These are phyloP conservation scores for Frieseomelitta varia DNA, from an alignment of 1,140 invertebrate genomes.

Conservation along the genomic window DNA sequence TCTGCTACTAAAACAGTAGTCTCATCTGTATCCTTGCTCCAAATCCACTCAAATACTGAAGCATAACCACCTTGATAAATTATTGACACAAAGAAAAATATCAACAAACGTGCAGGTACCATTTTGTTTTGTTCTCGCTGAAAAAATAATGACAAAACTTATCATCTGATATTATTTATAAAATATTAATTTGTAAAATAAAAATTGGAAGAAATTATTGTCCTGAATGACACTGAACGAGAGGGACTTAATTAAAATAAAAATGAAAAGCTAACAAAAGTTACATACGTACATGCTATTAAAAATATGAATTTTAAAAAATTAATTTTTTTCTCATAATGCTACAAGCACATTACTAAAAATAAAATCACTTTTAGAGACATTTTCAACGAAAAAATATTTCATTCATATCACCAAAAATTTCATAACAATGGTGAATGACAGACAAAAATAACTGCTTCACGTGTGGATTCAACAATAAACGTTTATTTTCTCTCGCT, in stretches of 20 bases:
- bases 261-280: neutral
- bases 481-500: slow-evolving; percentile 21
- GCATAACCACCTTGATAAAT: neutral
- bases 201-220: neutral
- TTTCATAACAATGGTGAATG: neutral
- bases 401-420: slow-evolving; percentile 16
- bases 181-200: neutral
- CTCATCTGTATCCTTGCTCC: slow-evolving; percentile 65
- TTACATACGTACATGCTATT: neutral
- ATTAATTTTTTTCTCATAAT: too few species aligned
- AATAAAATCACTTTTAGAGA: neutral
- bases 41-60: slow-evolving; percentile 77
- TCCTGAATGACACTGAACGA: too few species aligned
- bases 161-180: neutral
- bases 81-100: neutral
- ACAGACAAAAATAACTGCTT: slow-evolving; percentile 30
- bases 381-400: neutral
- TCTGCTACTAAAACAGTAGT: slow-evolving; percentile 63
- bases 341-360: neutral
- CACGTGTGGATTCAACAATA: slow-evolving; percentile 21
- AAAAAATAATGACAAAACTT: neutral
- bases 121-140: neutral
- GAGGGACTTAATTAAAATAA: neutral
- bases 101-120: neutral
- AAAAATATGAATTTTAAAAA: neutral